A percentile compares a stretch with the other conserved stretches of the same genome.
phyloP scores from a whole-genome alignment of 2,888 invertebrate genomes.

The Clivina fossor region DNA sequence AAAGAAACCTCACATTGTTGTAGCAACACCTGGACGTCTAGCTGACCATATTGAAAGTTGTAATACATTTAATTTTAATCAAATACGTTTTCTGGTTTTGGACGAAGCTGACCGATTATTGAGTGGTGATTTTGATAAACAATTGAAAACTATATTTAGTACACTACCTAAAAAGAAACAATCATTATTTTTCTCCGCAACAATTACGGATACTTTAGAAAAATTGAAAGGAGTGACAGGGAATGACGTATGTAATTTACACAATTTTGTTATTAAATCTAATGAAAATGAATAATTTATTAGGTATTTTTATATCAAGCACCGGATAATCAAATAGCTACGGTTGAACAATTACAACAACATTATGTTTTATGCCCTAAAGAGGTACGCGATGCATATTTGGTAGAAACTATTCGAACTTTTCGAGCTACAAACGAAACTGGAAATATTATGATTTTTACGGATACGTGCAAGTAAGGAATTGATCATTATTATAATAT shows the following conservation, averaged over 20 bases:
- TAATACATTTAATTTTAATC: slow-evolving; percentile 76
- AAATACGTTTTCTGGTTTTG: slow-evolving; percentile 82
- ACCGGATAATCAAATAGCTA: slow-evolving; percentile 70
- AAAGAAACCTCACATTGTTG: slow-evolving; percentile 88
- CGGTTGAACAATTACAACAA: slow-evolving; percentile 88
- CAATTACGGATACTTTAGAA: slow-evolving; percentile 82
- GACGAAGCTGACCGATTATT: slow-evolving; percentile 95
- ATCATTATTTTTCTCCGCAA: slow-evolving; percentile 92
- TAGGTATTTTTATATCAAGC: slow-evolving; percentile 66
- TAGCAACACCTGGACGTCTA: slow-evolving; percentile 94
- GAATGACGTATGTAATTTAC: slow-evolving; percentile 59
- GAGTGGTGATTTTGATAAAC: slow-evolving; percentile 78
- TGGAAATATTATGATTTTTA: slow-evolving; percentile 91
- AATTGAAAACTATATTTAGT: slow-evolving; percentile 77
- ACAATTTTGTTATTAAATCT: slow-evolving; percentile 4
- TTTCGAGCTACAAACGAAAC: slow-evolving; percentile 72
- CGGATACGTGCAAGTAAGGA: slow-evolving; percentile 93
- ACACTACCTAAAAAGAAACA: slow-evolving; percentile 78
- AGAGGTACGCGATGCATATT: slow-evolving; percentile 88
- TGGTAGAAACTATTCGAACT: slow-evolving; percentile 79
- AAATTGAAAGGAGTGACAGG: slow-evolving; percentile 65
- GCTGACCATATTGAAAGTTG: slow-evolving; percentile 92
- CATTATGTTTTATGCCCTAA: slow-evolving; percentile 88
- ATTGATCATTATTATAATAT: slow-evolving; percentile 33
- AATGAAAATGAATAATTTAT: slow-evolving; percentile 31